Evolutionary conservation across 2,888 invertebrate genomes (phyloP).

Genomic region (Drosophila limbata): DNA sequence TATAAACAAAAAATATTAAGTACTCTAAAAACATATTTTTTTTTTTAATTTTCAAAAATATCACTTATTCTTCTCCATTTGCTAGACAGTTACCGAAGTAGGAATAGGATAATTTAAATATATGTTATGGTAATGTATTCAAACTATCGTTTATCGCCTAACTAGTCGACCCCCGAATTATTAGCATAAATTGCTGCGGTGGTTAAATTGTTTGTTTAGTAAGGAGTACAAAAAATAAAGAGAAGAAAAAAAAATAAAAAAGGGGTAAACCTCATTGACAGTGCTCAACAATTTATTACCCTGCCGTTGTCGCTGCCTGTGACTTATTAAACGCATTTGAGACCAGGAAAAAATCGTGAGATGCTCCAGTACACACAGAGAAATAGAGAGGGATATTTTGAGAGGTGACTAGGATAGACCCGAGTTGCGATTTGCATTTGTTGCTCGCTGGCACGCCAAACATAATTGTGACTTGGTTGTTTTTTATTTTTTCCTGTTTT

Average conservation of each 20-base stretch:
- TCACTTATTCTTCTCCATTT: no score
- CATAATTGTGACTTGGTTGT: constrained; percentile 67
- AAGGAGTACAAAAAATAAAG: constrained; percentile 1
- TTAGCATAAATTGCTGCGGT: constrained; percentile 47
- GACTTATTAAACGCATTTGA: constrained; percentile 69
- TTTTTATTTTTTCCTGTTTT: neutral
- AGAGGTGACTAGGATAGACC: constrained; percentile 19
- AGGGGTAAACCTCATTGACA: constrained; percentile 62
- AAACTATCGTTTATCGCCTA: neutral
- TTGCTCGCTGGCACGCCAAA: constrained; percentile 76
- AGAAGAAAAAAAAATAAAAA: constrained; percentile 39
- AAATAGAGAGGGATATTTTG: constrained; percentile 6
- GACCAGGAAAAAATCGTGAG: constrained; percentile 28
- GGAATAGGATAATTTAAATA: neutral
- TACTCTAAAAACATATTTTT: no score
- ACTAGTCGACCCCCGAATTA: neutral
- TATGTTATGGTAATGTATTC: constrained; percentile 8
- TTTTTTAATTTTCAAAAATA: no score
- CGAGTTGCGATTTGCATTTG: constrained; percentile 76
- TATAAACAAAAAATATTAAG: no score
- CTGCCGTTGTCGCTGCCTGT: constrained; percentile 29
- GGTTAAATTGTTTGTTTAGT: constrained; percentile 35
- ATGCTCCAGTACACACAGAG: constrained; percentile 39
- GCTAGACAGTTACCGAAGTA: neutral
- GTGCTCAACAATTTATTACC: constrained; percentile 58